Evolutionary conservation across 64 coral and sea anemone species (phyloP).

Genomic region (Hydrozoanthus tunicans): DNA sequence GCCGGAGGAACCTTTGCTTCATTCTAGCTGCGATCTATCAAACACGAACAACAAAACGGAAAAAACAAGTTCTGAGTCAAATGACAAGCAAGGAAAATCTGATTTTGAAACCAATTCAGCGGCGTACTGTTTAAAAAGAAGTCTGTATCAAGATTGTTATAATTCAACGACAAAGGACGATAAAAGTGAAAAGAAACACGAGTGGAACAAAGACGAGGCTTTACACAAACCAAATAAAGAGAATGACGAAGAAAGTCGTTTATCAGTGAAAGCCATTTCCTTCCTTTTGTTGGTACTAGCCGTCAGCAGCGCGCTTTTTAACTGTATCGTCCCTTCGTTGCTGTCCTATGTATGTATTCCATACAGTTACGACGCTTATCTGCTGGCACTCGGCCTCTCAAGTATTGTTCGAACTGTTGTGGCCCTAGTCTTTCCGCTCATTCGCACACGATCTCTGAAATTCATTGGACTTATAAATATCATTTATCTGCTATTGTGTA

Average conservation of each 20-base stretch:
- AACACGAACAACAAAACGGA: background rate
- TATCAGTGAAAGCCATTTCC: background rate
- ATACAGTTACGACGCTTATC: conserved; percentile 85
- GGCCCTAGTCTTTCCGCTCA: conserved; percentile 67
- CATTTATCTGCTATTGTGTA: conserved; percentile 66
- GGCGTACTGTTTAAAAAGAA: background rate
- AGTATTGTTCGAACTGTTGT: conserved; percentile 77
- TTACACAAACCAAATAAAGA: too few species aligned
- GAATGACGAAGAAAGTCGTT: background rate
- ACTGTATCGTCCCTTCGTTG: conserved; percentile 79
- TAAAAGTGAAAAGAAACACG: background rate
- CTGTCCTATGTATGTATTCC: conserved; percentile 89
- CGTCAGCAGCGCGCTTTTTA: conserved; percentile 70
- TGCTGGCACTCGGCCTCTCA: conserved; percentile 77
- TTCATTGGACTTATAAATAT: conserved; percentile 46
- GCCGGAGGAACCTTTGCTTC: background rate
- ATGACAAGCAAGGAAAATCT: background rate
- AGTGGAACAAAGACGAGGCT: background rate
- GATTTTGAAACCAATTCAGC: background rate
- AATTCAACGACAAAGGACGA: background rate
- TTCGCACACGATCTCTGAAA: conserved; percentile 40
- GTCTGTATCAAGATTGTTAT: background rate
- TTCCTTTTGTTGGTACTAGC: conserved; percentile 62
- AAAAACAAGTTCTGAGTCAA: background rate
- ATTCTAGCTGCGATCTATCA: too few species aligned